Evolutionary conservation across 2,888 invertebrate genomes (phyloP).

Genomic region (Zootermopsis nevadensis): DNA sequence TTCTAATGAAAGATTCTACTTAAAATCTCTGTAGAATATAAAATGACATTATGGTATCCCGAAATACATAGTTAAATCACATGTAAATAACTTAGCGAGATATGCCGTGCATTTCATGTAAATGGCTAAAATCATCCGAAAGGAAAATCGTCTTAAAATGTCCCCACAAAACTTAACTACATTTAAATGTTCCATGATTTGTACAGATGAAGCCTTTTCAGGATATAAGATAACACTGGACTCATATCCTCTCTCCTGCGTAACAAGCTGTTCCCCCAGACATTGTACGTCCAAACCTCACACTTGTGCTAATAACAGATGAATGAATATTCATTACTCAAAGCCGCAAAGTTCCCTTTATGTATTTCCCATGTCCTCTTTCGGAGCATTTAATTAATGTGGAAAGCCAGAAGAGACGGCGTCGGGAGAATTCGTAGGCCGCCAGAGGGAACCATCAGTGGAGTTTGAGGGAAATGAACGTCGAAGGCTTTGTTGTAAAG

Average conservation of each 20-base stretch:
- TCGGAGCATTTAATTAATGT: slow-evolving; percentile 45
- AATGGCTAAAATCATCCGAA: no score
- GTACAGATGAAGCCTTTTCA: no score
- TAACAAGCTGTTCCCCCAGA: neutral
- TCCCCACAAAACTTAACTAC: no score
- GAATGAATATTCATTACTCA: slow-evolving; percentile 32
- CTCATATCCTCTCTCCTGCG: neutral
- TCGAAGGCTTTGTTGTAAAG: neutral
- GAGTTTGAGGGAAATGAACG: neutral
- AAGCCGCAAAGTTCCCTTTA: slow-evolving; percentile 29
- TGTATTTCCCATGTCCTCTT: slow-evolving; percentile 43
- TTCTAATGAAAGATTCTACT: no score
- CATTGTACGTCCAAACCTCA: neutral
- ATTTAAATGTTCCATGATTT: no score
- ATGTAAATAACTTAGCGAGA: no score
- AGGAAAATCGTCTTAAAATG: no score
- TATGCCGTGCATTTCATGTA: no score
- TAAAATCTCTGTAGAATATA: no score
- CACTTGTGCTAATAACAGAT: slow-evolving; percentile 20
- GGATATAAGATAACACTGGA: no score
- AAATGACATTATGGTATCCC: no score
- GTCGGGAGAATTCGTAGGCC: neutral
- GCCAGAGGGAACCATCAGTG: neutral
- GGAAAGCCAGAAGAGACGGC: neutral
- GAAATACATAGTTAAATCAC: no score